phyloP scores from a whole-genome alignment of 2,888 invertebrate genomes.

The Ormia ochracea region DNA sequence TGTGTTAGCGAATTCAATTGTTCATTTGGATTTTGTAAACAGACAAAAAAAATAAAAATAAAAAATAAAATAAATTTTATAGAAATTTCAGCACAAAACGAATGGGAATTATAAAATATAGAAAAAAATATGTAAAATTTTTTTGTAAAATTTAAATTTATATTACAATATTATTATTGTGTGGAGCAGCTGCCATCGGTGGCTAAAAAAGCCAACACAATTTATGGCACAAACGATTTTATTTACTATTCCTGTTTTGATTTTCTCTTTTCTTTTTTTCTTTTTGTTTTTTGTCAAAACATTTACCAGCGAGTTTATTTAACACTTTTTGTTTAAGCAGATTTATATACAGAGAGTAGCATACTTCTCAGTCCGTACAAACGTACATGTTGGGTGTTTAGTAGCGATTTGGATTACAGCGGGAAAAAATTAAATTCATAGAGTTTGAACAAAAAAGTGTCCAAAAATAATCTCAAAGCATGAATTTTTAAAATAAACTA shows the following conservation, averaged over 20 bases:
- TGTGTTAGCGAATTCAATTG: neutral
- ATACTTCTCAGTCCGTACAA: neutral
- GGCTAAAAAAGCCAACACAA: neutral
- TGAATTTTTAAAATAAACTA: no score
- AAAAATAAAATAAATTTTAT: constrained; percentile 1
- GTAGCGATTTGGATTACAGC: no score
- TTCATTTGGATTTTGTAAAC: neutral
- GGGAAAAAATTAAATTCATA: no score
- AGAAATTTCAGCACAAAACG: neutral
- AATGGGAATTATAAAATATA: neutral
- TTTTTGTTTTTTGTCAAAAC: constrained; percentile 22
- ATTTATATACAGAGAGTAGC: neutral
- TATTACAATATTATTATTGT: neutral
- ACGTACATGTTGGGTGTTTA: constrained; percentile 5
- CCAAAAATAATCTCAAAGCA: no score
- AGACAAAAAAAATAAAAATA: neutral
- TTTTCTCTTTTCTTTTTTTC: neutral
- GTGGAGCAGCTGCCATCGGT: neutral
- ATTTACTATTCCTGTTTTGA: neutral
- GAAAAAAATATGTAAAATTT: neutral
- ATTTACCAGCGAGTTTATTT: constrained; percentile 26
- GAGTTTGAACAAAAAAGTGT: no score
- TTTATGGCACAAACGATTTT: neutral
- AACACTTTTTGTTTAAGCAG: neutral
- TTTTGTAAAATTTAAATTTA: neutral